A percentile compares a stretch with the other conserved stretches of the same genome.
These are phyloP conservation scores for Melipona beecheii DNA, from an alignment of 2,888 invertebrate species.

Conservation along the genomic window DNA sequence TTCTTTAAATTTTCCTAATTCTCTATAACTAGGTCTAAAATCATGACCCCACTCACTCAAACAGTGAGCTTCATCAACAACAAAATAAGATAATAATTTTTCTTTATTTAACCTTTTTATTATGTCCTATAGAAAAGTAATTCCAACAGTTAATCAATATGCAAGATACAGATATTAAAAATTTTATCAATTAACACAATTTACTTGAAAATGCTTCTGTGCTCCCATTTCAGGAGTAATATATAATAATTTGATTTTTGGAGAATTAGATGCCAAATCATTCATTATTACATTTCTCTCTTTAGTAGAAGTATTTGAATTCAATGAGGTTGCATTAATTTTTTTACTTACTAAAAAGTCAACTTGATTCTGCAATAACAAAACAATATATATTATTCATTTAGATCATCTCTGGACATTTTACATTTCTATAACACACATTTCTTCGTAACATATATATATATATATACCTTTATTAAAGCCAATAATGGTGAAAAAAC, in stretches of 20 bases:
- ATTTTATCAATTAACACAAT: constrained; percentile 1
- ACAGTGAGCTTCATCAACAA: constrained; percentile 99
- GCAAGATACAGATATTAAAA: not conserved
- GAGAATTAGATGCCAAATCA: constrained; percentile 89
- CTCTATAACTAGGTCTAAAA: constrained; percentile 97
- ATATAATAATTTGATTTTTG: constrained; percentile 94
- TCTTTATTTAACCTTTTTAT: constrained; percentile 89
- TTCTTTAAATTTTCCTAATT: constrained; percentile 90
- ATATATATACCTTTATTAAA: constrained; percentile 91
- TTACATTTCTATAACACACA: not conserved
- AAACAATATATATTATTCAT: constrained; percentile 24
- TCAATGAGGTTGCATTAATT: constrained; percentile 94
- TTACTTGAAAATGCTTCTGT: constrained; percentile 85
- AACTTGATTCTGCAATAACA: constrained; percentile 91
- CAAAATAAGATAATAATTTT: constrained; percentile 93
- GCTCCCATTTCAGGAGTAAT: constrained; percentile 98
- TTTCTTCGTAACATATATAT: not conserved
- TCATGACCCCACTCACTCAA: constrained; percentile 99
- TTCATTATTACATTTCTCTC: constrained; percentile 91
- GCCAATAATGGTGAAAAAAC: constrained; percentile 98
- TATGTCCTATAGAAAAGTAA: constrained; percentile 83
- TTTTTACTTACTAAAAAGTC: constrained; percentile 92
- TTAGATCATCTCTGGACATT: not conserved
- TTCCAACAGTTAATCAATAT: constrained; percentile 2
- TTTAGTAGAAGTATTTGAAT: constrained; percentile 93